A percentile compares a stretch with the other conserved stretches of the same genome.
These are phyloP conservation scores for Dryobates pubescens DNA, from an alignment of 2,797 vertebrate genomes.

Conservation along the genomic window DNA sequence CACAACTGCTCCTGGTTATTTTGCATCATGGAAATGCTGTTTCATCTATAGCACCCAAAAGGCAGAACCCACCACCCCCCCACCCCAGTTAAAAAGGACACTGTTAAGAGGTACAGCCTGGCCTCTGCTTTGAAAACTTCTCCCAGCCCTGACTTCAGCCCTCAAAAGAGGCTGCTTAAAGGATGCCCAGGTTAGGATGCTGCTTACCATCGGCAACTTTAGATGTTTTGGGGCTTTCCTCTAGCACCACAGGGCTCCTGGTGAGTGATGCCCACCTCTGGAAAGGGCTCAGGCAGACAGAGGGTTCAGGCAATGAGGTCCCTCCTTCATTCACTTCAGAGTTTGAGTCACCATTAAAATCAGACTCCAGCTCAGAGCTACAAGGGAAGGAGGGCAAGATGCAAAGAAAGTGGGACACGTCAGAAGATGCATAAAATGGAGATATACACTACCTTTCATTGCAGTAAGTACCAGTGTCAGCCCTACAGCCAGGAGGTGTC, in stretches of 20 bases:
- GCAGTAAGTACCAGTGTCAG: background rate
- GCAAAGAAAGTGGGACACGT: background rate
- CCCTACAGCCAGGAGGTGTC: rapidly evolving
- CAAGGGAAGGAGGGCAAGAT: background rate
- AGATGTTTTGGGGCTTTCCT: constrained; percentile 3
- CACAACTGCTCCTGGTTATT: background rate
- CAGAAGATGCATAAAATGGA: background rate
- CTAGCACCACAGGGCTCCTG: background rate
- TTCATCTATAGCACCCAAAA: background rate
- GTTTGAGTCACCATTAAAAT: background rate
- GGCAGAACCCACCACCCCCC: background rate
- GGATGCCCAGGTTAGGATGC: rapidly evolving
- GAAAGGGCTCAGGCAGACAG: background rate
- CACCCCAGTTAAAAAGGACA: too few species aligned
- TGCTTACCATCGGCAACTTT: constrained; percentile 70
- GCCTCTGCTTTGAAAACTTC: rapidly evolving
- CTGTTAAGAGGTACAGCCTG: background rate
- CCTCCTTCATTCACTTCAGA: background rate
- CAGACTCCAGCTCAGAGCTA: constrained; percentile 78
- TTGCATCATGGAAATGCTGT: background rate
- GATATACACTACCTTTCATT: background rate
- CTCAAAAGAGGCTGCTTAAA: background rate
- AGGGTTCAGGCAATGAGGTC: background rate
- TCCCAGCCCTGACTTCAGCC: background rate
- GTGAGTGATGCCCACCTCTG: background rate